These are phyloP conservation scores for Anguilla pacifica DNA, from an alignment of 2,797 vertebrate species.

Conservation along the genomic window DNA sequence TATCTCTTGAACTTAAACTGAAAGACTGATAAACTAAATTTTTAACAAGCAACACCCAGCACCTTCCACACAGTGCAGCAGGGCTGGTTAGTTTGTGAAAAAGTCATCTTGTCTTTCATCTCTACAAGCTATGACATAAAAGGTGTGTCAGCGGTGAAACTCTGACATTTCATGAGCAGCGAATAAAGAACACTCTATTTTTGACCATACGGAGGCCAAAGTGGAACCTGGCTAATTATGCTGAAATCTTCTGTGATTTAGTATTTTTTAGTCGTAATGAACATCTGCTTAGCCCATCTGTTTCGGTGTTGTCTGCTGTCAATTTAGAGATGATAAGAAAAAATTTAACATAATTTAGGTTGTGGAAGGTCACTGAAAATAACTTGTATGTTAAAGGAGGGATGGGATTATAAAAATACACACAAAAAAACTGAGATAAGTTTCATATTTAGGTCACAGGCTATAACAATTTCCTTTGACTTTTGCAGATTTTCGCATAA, in stretches of 20 bases:
- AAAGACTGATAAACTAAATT: neutral
- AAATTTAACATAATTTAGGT: neutral
- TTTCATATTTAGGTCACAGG: neutral
- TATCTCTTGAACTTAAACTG: neutral
- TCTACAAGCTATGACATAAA: neutral
- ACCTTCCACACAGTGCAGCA: neutral
- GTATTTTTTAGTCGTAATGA: slow-evolving; percentile 1
- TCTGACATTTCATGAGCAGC: neutral
- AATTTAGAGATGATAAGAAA: neutral
- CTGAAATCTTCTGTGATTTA: neutral
- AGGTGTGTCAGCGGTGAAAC: neutral
- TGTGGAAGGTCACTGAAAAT: neutral
- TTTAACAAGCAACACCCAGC: neutral
- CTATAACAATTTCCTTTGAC: neutral
- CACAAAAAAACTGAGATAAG: neutral
- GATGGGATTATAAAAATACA: neutral
- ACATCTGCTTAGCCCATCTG: slow-evolving; percentile 21
- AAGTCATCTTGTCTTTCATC: neutral
- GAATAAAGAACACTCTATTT: neutral
- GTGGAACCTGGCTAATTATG: slow-evolving; percentile 8
- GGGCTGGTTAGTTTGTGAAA: neutral
- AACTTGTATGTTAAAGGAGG: neutral
- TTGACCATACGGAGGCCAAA: neutral
- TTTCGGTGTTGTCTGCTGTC: neutral
- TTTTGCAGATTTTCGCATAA: neutral